Base-by-base conservation (phyloP, 2,888 invertebrate species). In the Apamea sordens region DNA sequence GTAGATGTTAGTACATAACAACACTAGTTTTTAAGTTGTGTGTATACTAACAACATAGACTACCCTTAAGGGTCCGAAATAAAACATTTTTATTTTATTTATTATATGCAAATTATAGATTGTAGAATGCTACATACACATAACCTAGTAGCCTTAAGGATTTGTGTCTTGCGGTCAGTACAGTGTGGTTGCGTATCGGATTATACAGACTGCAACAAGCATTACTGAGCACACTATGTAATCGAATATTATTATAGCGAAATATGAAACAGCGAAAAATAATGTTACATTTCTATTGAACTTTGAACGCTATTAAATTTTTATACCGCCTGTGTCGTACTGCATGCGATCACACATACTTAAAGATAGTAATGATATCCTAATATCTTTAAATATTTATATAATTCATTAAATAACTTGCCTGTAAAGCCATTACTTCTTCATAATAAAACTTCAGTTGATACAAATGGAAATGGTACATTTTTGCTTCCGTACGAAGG, bases 371-470 rank as follows among this genome's bases (percentile, higher is more conserved):
- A 41, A 44, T 47, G 2, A 21, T 18, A 53, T 47, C 4, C 24
- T 67, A 53, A 61, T 61, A 36, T 36, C 10, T 76, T 18, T 44
- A n/a, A 44, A 21, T n/a, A 61, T 56, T 2, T 44, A 75, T 1
- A 11, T 50, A 64, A 50, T 59, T 63, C 1, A 18, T 10, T 28
- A 24, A 76, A 32, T 73, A 71, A 89, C 92, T 92, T 86, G 93
- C 95, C 89, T 92, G 91, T 77, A 90, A 82, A 72, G 92, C 92
- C 87, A 94, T 92, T 69, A 95, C 90, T 91, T 94, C 94, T 91
- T 95, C 95, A 82, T 95, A 95, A 86, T 93, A 94, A 28, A 90
- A 91, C 84, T 93, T 93, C 0, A 95, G 89, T 73, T 93, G 90
- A 90, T 89, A 93, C 81, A 87, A 89, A 88, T 94, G 90, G 71